A percentile compares a stretch with the other conserved stretches of the same genome.
Evolutionary conservation across 2,888 invertebrate genomes (phyloP).

Genomic region (Drosophila gaucha): DNA sequence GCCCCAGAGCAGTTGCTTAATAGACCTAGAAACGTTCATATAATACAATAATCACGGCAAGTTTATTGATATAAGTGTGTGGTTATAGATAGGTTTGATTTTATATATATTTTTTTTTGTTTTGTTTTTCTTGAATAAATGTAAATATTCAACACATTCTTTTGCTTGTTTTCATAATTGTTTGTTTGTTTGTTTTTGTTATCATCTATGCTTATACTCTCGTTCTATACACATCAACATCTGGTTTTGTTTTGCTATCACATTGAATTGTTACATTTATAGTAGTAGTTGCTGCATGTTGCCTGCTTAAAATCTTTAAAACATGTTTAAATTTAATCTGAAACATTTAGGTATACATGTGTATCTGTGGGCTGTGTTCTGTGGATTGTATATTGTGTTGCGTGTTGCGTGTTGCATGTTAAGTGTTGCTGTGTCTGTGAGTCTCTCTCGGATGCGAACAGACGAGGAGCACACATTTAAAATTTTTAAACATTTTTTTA

Average conservation of each 20-base stretch:
- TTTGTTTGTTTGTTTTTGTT: slow-evolving; percentile 49
- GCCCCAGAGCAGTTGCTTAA: slow-evolving; percentile 14
- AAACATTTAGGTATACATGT: slow-evolving; percentile 70
- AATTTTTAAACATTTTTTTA: slow-evolving; percentile 45
- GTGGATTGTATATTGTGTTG: slow-evolving; percentile 33
- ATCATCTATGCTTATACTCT: slow-evolving; percentile 72
- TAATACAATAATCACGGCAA: slow-evolving; percentile 75
- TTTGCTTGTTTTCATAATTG: slow-evolving; percentile 48
- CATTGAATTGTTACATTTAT: slow-evolving; percentile 84
- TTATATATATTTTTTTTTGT: slow-evolving; percentile 48
- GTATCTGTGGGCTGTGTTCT: slow-evolving; percentile 41
- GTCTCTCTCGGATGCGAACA: slow-evolving; percentile 35
- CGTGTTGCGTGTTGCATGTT: slow-evolving; percentile 28
- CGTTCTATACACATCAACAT: slow-evolving; percentile 75
- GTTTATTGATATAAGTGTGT: slow-evolving; percentile 72
- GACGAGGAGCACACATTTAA: slow-evolving; percentile 47
- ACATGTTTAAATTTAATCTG: slow-evolving; percentile 75
- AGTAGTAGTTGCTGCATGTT: slow-evolving; percentile 80
- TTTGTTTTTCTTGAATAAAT: slow-evolving; percentile 71
- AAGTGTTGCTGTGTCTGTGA: slow-evolving; percentile 27
- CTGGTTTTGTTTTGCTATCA: slow-evolving; percentile 83
- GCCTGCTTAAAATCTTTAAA: slow-evolving; percentile 76
- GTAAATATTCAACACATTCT: slow-evolving; percentile 80
- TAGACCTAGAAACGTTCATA: slow-evolving; percentile 18
- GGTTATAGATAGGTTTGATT: slow-evolving; percentile 76